Base-by-base conservation (phyloP, 1,140 invertebrate genomes). In the Musca domestica region DNA sequence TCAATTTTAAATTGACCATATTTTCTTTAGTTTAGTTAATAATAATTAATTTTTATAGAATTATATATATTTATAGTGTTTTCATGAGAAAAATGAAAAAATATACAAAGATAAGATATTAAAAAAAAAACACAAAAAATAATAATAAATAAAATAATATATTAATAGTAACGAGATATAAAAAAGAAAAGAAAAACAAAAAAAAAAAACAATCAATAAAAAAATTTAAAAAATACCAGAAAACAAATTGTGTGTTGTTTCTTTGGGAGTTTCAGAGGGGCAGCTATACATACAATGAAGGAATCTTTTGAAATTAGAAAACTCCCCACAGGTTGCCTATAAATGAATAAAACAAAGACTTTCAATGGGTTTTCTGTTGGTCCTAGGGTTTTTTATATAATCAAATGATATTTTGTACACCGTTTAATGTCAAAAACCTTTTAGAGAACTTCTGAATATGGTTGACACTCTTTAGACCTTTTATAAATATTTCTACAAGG, bases 51-150 rank as follows among this genome's bases (percentile, higher is more conserved):
- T 61, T 61, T 61, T 61, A 61, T 61, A 61, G 56, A 61, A 61
- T 41, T 61, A n/a, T n/a, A n/a, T 61, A 61, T 61, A 61, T 61
- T 61, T 61, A 61, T 61, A 61, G 56, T 34, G 56, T 61, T 61
- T 61, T 41, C 34, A 41, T 41, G 12, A 58, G 20, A 67, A 34
- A 67, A 67, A 34, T 22, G 41, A 25, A n/a, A 46, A 56, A 67
- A 58, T 19, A 46, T 22, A 46, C 17, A 41, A 56, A 34, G 23
- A 27, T 66, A 30, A 66, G 34, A 41, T 34, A 27, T 19, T 52
- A 66, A 66, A 12, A 4, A 52, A 49, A 49, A 65, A 22, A 41
- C 10, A 7, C 25, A 27, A 5, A 9, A 56, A 56, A 67, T 20
- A 56, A 67, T 17, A 34, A 22, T 54, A 49, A 67, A 46, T 27